These are phyloP conservation scores for Phenganax marumi DNA, from an alignment of 92 coral and sea anemone species.

Conservation along the genomic window DNA sequence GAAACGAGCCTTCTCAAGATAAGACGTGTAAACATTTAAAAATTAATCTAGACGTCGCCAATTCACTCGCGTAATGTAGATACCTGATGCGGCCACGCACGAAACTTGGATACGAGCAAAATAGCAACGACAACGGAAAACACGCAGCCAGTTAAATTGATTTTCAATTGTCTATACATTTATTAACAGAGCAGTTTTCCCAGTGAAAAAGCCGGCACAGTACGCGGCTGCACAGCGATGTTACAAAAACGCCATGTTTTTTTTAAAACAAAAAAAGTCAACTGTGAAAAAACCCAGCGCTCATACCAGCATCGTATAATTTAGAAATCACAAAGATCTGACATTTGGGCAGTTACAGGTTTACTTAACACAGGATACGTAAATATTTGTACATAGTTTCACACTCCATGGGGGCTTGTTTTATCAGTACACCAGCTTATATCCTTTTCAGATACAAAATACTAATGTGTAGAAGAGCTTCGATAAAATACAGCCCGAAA, in stretches of 20 bases:
- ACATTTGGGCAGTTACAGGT: background rate
- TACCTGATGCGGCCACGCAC: background rate
- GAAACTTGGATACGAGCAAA: too few species aligned
- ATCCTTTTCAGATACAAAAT: background rate
- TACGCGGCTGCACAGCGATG: too few species aligned
- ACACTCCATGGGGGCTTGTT: conserved; percentile 5
- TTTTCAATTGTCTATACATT: too few species aligned
- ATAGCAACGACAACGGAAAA: background rate
- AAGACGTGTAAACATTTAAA: conserved; percentile 38
- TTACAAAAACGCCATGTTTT: background rate
- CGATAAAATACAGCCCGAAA: too few species aligned
- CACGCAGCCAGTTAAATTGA: too few species aligned
- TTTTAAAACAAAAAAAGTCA: background rate
- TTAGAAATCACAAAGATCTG: background rate
- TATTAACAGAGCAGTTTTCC: too few species aligned
- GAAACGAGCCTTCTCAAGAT: conserved; percentile 23
- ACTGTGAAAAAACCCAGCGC: background rate
- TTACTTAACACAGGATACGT: background rate
- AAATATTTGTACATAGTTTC: conserved; percentile 2
- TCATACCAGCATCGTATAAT: background rate
- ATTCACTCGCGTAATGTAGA: conserved; percentile 11
- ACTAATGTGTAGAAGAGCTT: too few species aligned
- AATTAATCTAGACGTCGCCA: conserved; percentile 13
- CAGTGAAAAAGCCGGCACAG: too few species aligned
- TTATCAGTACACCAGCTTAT: background rate